Evolutionary conservation across 2,113 vertebrate genomes (phyloP).

Genomic region (Dascyllus trimaculatus): DNA sequence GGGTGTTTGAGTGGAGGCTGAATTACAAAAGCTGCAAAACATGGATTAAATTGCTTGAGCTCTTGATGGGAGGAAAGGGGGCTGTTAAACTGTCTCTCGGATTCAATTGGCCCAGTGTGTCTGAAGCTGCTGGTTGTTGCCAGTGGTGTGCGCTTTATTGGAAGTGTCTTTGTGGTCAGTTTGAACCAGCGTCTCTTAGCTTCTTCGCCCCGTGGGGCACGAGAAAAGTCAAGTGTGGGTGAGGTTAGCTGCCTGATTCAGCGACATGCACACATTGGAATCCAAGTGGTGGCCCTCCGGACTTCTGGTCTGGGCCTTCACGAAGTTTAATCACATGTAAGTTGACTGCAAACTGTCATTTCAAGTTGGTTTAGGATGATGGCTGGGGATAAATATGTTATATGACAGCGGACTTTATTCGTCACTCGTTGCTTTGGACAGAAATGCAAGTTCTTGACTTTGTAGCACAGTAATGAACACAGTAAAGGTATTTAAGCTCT

Average conservation of each 20-base stretch:
- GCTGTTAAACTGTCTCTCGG: slow-evolving; percentile 88
- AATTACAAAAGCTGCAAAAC: slow-evolving; percentile 84
- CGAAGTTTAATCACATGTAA: too few species aligned
- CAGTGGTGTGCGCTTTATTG: slow-evolving; percentile 82
- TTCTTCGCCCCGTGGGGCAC: not conserved
- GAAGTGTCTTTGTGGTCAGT: slow-evolving; percentile 75
- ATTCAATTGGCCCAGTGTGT: slow-evolving; percentile 84
- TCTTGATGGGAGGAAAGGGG: slow-evolving; percentile 87
- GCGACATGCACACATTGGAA: not conserved
- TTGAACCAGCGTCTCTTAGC: slow-evolving; percentile 29
- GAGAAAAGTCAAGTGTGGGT: not conserved
- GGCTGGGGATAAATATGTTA: too few species aligned
- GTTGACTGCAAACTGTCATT: too few species aligned
- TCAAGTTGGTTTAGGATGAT: too few species aligned
- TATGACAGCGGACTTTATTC: too few species aligned
- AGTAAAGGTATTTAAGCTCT: too few species aligned
- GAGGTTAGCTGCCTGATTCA: slow-evolving; percentile 2
- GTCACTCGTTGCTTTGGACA: too few species aligned
- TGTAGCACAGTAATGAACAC: too few species aligned
- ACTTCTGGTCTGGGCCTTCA: too few species aligned
- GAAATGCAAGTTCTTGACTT: too few species aligned
- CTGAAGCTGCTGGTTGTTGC: slow-evolving; percentile 73
- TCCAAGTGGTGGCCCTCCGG: not conserved
- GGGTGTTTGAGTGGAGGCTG: slow-evolving; percentile 81
- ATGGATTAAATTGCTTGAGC: slow-evolving; percentile 87